Evolutionary conservation across 2,797 vertebrate genomes (phyloP), one percentile per base, ranked within the genome.

Genomic region (Muscicapa striata): DNA sequence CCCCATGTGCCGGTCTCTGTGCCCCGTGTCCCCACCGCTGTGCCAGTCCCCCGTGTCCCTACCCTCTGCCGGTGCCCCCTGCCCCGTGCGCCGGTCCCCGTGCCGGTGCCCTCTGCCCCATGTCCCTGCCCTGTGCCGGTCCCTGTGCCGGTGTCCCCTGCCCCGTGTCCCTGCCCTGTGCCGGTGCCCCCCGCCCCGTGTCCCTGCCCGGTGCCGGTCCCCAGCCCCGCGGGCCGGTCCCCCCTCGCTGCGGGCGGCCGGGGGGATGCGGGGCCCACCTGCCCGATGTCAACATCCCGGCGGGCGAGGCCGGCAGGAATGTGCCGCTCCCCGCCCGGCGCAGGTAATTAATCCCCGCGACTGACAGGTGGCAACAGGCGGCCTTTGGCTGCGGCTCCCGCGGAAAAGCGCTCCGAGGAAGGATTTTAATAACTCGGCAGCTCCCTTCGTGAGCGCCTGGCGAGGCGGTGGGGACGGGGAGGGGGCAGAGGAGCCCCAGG

Each of bases 341-440:
- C 98, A 98, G 97, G 97, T 98, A 97, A 98, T 98, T 98, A 98
- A 98, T 98, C 98, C 98, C 97, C 17, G 41, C 95, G 86, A 98
- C 97, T 98, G 98, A 98, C 98, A 98, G 98, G 98, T 98, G 98
- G 98, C 98, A 98, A 98, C 98, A 98, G 98, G 98, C 98, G 97
- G 97, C 97, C 97, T 90, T 97, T 97, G 97, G 97, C 97, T 97
- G 96, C 87, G 93, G 96, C 96, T 92, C 81, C 94, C n/a, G 93
- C 67, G 73, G 93, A 95, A 95, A 95, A 97, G 97, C 68, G 97
- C 97, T 97, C 51, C 75, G 74, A 97, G 97, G 96, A 93, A 98
- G 95, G 94, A 80, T 97, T 97, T 97, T 80, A 46, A 73, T 41
- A 77, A 89, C 93, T 96, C 85, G 10, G 88, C 95, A 77, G 64